A percentile compares a stretch with the other conserved stretches of the same genome.
Conservation (phyloP, 2,797 vertebrate species). For the Microctenopoma stevenorrisi region DNA sequence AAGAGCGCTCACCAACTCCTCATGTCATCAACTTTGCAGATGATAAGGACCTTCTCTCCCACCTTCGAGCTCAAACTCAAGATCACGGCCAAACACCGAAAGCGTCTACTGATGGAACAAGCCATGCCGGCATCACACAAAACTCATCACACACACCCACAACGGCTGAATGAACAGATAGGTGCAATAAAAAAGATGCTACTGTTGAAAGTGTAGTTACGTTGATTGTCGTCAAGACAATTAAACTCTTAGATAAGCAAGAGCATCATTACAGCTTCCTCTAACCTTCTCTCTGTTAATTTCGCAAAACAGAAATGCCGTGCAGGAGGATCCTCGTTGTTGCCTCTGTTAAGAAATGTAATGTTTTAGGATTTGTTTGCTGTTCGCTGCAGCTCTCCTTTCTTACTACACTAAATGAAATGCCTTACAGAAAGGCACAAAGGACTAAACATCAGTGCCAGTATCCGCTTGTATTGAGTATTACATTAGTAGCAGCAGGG, state of each 20-base stretch:
- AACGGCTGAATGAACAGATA: not conserved
- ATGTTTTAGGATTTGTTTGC: not conserved
- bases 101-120: conserved; percentile 10
- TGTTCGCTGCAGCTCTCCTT: not conserved
- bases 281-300: not conserved
- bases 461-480: not conserved
- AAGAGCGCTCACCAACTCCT: not conserved
- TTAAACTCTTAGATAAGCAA: not conserved
- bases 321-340: conserved; percentile 15
- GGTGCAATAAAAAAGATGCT: not conserved
- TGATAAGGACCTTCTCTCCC: not conserved
- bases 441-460: not conserved
- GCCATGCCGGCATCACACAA: not conserved
- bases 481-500: not conserved
- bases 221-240: not conserved
- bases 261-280: not conserved
- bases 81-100: not conserved
- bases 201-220: not conserved
- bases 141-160: not conserved
- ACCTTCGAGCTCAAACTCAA: not conserved
- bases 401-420: not conserved
- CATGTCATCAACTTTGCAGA: conserved; percentile 20
- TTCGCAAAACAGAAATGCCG: conserved; percentile 1
- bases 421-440: not conserved
- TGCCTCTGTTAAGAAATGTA: not conserved